Conservation (phyloP, 2,113 vertebrate species). For the Tyto alba region DNA sequence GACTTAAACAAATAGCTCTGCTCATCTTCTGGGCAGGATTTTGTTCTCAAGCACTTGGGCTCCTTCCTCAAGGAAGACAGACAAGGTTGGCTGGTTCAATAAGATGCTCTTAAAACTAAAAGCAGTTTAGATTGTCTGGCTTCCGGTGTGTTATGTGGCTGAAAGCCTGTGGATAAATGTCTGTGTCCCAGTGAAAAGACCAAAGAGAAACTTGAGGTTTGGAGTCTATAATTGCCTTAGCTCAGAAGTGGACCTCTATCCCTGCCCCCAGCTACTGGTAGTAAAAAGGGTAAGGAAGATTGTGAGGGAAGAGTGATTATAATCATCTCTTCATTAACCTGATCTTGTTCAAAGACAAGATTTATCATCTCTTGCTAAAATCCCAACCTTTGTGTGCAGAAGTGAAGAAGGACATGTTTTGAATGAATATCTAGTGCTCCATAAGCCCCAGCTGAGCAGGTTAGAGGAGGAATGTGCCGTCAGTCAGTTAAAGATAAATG, state of each 20-base stretch:
- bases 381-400: background rate
- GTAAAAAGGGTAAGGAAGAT: background rate
- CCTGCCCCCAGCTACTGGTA: background rate
- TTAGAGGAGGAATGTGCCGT: background rate
- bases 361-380: background rate
- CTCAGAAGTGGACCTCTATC: background rate
- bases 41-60: background rate
- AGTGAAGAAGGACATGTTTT: background rate
- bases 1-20: background rate
- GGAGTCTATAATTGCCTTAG: background rate
- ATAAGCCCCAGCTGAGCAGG: background rate
- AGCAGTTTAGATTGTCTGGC: background rate
- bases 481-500: background rate
- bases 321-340: background rate
- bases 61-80: background rate
- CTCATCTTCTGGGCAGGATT: background rate
- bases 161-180: background rate
- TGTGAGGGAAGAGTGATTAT: background rate
- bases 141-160: background rate
- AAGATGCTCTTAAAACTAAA: background rate
- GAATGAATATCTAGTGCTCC: background rate
- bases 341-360: background rate
- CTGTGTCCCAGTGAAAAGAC: background rate
- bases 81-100: background rate
- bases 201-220: background rate